phyloP scores from a whole-genome alignment of 2,888 invertebrate species.

The Metallyticus violacea region DNA sequence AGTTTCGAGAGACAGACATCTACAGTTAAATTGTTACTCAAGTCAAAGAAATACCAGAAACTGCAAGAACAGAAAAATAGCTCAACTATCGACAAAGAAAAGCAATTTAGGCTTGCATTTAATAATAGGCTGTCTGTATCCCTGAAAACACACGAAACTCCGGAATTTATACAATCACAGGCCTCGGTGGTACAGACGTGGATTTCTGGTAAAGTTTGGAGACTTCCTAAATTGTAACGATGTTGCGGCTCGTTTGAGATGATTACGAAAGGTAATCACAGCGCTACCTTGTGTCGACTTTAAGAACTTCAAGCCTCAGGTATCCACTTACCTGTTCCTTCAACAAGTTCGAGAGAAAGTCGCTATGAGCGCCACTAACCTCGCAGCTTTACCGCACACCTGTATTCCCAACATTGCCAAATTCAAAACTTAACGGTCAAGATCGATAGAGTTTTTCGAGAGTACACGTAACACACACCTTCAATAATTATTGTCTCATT shows the following conservation, averaged over 20 bases:
- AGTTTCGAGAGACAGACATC: no score
- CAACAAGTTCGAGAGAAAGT: conserved; percentile 6
- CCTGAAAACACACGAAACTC: no score
- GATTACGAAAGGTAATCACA: background rate
- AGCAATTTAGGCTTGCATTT: no score
- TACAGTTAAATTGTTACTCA: no score
- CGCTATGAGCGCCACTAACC: conserved; percentile 3
- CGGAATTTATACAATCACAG: no score
- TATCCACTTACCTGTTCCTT: conserved; percentile 6
- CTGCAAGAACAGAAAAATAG: no score
- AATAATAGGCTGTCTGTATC: no score
- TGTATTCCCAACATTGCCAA: background rate
- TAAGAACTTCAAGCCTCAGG: background rate
- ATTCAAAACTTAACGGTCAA: background rate
- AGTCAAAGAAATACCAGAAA: no score
- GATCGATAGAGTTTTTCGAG: background rate
- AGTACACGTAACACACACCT: background rate
- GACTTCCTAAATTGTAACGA: background rate
- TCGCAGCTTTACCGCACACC: background rate
- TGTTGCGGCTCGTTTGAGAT: background rate
- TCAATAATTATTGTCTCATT: background rate
- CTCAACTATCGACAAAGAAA: no score
- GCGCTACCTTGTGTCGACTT: background rate
- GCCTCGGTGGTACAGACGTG: no score
- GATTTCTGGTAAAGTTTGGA: background rate